Evolutionary conservation across 2,113 vertebrate species (phyloP).

Genomic region (Climacteris rufus): DNA sequence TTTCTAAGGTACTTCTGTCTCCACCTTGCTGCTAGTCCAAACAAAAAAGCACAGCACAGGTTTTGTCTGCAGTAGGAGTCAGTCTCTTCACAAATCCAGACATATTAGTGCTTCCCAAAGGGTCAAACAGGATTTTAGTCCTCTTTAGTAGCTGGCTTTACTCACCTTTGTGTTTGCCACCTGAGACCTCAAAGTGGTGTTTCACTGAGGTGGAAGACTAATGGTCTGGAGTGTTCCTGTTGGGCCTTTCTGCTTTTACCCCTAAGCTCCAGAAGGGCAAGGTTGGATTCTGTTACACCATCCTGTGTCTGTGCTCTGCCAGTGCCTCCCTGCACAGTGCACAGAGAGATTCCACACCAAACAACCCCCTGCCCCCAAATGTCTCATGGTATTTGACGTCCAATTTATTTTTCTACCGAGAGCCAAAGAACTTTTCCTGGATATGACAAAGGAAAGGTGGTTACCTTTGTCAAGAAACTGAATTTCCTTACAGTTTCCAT

Average conservation of each 20-base stretch:
- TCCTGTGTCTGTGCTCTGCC: background rate
- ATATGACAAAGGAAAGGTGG: background rate
- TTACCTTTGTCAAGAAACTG: background rate
- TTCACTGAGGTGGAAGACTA: background rate
- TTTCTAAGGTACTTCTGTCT: background rate
- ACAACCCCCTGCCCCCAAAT: no score
- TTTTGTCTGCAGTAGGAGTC: background rate
- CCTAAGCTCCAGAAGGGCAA: background rate
- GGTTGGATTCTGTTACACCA: rapidly evolving
- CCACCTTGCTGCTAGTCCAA: background rate
- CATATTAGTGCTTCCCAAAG: background rate
- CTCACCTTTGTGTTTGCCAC: background rate
- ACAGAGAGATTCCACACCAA: background rate
- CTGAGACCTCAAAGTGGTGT: background rate
- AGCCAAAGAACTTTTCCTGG: background rate
- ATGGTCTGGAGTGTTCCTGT: background rate
- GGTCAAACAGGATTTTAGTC: background rate
- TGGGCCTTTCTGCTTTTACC: background rate
- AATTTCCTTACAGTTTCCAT: background rate
- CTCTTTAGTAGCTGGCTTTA: background rate
- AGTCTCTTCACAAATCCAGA: background rate
- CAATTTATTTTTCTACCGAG: background rate
- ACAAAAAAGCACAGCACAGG: background rate
- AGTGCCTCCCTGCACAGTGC: background rate
- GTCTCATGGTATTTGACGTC: background rate